Evolutionary conservation across 2,113 vertebrate species (phyloP).

Genomic region (Caranx melampygus): DNA sequence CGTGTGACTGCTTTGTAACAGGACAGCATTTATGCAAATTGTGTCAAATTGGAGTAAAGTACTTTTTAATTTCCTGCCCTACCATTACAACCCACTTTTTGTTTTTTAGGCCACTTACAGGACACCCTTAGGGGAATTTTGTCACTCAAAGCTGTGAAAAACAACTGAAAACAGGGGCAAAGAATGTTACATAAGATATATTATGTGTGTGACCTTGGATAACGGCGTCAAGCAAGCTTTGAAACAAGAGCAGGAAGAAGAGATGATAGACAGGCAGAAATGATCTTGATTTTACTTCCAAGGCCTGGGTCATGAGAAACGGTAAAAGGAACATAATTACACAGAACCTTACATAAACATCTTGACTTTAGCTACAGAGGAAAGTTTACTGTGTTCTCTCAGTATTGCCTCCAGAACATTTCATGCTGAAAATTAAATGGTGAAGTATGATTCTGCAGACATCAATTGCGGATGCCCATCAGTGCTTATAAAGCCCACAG

Average conservation of each 20-base stretch:
- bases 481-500: neutral
- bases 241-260: constrained; percentile 68
- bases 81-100: constrained; percentile 41
- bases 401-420: constrained; percentile 14
- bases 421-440: constrained; percentile 33
- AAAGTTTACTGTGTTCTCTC: constrained; percentile 23
- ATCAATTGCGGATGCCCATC: constrained; percentile 25
- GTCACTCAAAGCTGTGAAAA: constrained; percentile 50
- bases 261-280: constrained; percentile 66
- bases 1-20: constrained; percentile 6
- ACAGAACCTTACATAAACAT: constrained; percentile 28
- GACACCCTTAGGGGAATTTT: constrained; percentile 46
- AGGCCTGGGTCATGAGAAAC: constrained; percentile 23
- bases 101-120: constrained; percentile 57
- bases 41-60: constrained; percentile 42
- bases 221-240: constrained; percentile 33
- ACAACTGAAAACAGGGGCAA: constrained; percentile 38
- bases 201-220: constrained; percentile 69
- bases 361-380: constrained; percentile 1
- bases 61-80: constrained; percentile 36
- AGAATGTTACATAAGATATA: constrained; percentile 51
- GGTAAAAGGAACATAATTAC: constrained; percentile 6
- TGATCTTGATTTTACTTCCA: constrained; percentile 29
- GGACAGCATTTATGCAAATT: constrained; percentile 38
- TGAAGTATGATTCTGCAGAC: neutral